A percentile compares a stretch with the other conserved stretches of the same genome.
phyloP scores from a whole-genome alignment of 1,140 invertebrate species.

The Drosophila miranda region DNA sequence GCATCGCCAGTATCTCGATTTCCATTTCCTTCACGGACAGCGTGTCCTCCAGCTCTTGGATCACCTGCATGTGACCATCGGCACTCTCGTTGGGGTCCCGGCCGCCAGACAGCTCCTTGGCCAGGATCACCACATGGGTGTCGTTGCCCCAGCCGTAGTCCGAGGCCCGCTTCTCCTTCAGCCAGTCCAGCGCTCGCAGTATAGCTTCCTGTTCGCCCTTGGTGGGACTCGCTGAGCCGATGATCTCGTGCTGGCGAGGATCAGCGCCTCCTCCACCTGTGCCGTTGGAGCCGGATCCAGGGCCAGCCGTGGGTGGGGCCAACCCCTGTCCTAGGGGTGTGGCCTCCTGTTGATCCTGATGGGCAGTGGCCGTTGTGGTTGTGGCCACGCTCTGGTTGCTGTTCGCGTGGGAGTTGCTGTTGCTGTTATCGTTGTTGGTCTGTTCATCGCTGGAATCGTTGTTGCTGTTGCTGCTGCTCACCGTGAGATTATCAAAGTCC shows the following conservation, averaged over 20 bases:
- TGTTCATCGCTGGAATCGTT: constrained; percentile 50
- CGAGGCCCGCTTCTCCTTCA: constrained; percentile 86
- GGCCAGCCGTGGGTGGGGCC: constrained; percentile 13
- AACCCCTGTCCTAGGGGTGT: not conserved
- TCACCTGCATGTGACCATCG: constrained; percentile 74
- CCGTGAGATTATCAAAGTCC: constrained; percentile 30
- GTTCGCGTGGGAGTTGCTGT: constrained; percentile 11
- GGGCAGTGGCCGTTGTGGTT: constrained; percentile 12
- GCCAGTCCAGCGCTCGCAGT: constrained; percentile 86
- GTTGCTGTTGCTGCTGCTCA: constrained; percentile 27
- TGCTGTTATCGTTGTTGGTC: constrained; percentile 22
- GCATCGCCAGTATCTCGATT: constrained; percentile 90
- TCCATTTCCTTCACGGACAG: constrained; percentile 92
- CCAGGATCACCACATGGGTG: constrained; percentile 88
- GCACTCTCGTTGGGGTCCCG: constrained; percentile 83
- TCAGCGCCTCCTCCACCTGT: not conserved
- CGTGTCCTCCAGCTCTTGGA: constrained; percentile 86
- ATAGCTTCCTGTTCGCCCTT: constrained; percentile 84
- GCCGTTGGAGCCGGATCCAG: constrained; percentile 8
- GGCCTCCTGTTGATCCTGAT: constrained; percentile 16
- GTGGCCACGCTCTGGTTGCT: constrained; percentile 7
- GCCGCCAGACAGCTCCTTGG: constrained; percentile 83
- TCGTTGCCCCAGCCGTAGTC: constrained; percentile 91
- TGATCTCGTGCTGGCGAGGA: constrained; percentile 57
- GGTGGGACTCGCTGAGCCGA: constrained; percentile 81